These are phyloP conservation scores for Menidia beryllina DNA, from an alignment of 2,113 vertebrate genomes.

Conservation along the genomic window DNA sequence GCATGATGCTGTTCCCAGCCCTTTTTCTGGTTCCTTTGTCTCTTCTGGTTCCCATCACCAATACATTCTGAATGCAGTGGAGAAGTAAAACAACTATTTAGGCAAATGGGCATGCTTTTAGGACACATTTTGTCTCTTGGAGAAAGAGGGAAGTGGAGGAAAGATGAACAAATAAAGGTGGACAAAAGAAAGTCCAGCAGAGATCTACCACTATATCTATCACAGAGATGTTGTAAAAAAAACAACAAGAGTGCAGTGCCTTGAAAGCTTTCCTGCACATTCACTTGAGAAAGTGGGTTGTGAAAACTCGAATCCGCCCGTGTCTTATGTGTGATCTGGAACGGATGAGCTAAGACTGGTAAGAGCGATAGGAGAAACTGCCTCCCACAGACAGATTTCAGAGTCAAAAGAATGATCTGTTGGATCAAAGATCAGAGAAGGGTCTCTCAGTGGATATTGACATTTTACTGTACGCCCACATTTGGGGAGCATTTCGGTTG, in stretches of 20 bases:
- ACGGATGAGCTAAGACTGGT: slow-evolving; percentile 15
- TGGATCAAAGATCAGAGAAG: slow-evolving; percentile 1
- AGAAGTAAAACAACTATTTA: slow-evolving; percentile 52
- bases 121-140: slow-evolving; percentile 7
- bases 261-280: neutral
- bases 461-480: slow-evolving; percentile 28
- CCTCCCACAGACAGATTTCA: slow-evolving; percentile 20
- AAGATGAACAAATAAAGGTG: slow-evolving; percentile 3
- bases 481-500: slow-evolving; percentile 6
- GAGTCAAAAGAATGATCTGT: slow-evolving; percentile 15
- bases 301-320: slow-evolving; percentile 8
- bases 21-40: slow-evolving; percentile 60
- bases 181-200: slow-evolving; percentile 4
- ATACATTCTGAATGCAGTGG: slow-evolving; percentile 60
- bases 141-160: slow-evolving; percentile 1
- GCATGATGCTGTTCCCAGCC: slow-evolving; percentile 74
- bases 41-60: slow-evolving; percentile 70
- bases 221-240: slow-evolving; percentile 17
- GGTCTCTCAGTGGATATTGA: slow-evolving; percentile 27
- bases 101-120: slow-evolving; percentile 12
- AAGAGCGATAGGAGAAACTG: slow-evolving; percentile 10
- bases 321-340: slow-evolving; percentile 12
- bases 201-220: slow-evolving; percentile 39
- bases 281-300: slow-evolving; percentile 2
- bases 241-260: neutral